Percentiles rank a stretch among this genome's conserved stretches.
Conservation (phyloP, 1,140 invertebrate species). For the Branchinecta lynchi region DNA sequence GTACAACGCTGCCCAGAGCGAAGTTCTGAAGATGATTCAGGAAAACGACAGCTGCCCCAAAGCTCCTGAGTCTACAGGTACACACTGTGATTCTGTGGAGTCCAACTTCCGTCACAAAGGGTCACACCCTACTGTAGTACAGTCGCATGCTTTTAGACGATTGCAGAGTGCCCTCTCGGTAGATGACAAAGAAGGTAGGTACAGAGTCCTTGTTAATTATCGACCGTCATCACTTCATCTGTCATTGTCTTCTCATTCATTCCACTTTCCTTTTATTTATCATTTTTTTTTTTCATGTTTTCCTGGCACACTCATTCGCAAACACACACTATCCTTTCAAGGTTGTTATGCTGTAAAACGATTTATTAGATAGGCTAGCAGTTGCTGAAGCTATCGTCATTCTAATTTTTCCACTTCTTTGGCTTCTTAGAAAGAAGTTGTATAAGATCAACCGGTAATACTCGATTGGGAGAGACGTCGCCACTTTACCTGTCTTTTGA, state of each 20-base stretch:
- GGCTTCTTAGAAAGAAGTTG: no score
- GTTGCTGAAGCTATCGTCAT: no score
- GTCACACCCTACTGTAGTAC: conserved; percentile 17
- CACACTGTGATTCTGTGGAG: conserved; percentile 27
- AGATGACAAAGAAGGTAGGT: conserved; percentile 11
- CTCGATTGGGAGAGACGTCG: no score
- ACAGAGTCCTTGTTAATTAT: neutral
- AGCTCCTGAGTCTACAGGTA: conserved; percentile 49
- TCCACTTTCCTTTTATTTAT: neutral
- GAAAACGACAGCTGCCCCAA: conserved; percentile 67
- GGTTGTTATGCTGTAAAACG: no score
- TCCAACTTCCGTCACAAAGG: conserved; percentile 19
- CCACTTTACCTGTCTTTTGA: no score
- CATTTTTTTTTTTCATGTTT: neutral
- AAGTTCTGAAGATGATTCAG: conserved; percentile 79
- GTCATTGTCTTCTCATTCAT: neutral
- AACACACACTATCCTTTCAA: neutral
- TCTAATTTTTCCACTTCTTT: no score
- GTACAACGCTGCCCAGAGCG: conserved; percentile 69
- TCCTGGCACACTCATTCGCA: conserved; percentile 4
- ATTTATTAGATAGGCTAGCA: no score
- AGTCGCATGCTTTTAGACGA: conserved; percentile 21
- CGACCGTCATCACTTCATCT: neutral
- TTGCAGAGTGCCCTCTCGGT: conserved; percentile 19
- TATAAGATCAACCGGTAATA: no score